phyloP scores from a whole-genome alignment of 37 sponge, comb jelly and placozoan genomes.

The Ephydatia muelleri region DNA sequence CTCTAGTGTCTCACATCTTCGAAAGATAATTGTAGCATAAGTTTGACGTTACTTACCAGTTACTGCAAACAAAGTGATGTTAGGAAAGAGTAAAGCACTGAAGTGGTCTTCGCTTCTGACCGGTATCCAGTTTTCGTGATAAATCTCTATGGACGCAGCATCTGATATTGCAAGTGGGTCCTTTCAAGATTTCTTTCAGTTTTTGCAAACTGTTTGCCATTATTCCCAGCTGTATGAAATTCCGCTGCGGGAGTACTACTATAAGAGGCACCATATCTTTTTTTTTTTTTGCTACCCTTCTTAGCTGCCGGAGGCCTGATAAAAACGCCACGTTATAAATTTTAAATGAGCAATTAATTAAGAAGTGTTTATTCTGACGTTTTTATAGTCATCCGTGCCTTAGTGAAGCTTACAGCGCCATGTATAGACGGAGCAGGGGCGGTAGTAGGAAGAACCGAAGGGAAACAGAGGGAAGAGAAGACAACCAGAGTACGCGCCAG shows the following conservation, averaged over 20 bases:
- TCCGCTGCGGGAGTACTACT: slow-evolving; percentile 9
- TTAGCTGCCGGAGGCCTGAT: no score
- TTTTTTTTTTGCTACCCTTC: no score
- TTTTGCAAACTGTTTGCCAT: slow-evolving; percentile 17
- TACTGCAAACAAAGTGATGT: no score
- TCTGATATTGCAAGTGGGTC: slow-evolving; percentile 10
- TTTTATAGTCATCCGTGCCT: no score
- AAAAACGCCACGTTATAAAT: no score
- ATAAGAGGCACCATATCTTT: slow-evolving; percentile 34
- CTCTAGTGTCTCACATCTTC: no score
- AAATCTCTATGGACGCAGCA: neutral
- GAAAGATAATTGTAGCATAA: no score
- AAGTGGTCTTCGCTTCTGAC: slow-evolving; percentile 48
- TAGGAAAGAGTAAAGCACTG: no score
- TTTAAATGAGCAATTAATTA: no score
- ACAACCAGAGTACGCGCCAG: no score
- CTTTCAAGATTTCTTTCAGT: neutral
- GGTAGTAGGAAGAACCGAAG: neutral
- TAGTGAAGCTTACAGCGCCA: neutral
- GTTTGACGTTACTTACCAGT: no score
- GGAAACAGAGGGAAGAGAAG: neutral
- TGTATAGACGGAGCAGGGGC: neutral
- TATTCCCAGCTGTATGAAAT: slow-evolving; percentile 4
- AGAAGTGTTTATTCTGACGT: no score
- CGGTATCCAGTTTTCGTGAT: slow-evolving; percentile 29